These are phyloP conservation scores for Neogobius melanostomus DNA, from an alignment of 2,113 vertebrate genomes.

Conservation along the genomic window DNA sequence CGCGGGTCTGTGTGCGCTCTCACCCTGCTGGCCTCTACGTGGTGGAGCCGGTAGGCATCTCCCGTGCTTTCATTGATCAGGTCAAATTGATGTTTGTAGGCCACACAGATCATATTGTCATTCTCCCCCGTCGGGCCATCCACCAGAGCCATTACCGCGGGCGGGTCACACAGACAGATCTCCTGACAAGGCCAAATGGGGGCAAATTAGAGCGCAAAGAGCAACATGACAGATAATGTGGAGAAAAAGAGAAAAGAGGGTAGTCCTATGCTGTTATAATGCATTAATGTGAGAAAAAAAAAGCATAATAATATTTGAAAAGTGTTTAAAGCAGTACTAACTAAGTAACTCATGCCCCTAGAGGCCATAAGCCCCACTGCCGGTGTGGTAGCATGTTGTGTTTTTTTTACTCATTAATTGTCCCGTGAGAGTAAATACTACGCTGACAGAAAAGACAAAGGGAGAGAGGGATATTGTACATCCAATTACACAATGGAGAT, in stretches of 20 bases:
- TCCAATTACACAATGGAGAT: no score
- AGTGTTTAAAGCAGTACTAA: neutral
- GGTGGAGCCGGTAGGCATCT: constrained; percentile 89
- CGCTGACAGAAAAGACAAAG: no score
- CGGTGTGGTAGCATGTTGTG: no score
- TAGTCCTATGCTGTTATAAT: neutral
- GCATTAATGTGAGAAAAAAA: neutral
- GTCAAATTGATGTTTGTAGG: constrained; percentile 96
- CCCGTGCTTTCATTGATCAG: constrained; percentile 97
- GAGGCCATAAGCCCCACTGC: no score
- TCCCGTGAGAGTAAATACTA: no score
- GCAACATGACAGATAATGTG: neutral
- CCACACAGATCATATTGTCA: constrained; percentile 98
- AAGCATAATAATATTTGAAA: neutral
- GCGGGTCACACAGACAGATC: constrained; percentile 94
- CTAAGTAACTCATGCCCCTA: no score
- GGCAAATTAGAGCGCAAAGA: neutral
- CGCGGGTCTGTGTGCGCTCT: constrained; percentile 36
- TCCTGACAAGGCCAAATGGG: constrained; percentile 74
- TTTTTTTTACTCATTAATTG: no score
- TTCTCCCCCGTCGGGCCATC: constrained; percentile 93
- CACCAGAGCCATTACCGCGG: constrained; percentile 90
- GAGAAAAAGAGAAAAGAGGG: neutral
- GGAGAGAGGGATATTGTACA: no score
- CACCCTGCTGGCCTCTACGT: constrained; percentile 92